Evolutionary conservation across 2,888 invertebrate genomes (phyloP).

Genomic region (Omphaloscelis lunosa): DNA sequence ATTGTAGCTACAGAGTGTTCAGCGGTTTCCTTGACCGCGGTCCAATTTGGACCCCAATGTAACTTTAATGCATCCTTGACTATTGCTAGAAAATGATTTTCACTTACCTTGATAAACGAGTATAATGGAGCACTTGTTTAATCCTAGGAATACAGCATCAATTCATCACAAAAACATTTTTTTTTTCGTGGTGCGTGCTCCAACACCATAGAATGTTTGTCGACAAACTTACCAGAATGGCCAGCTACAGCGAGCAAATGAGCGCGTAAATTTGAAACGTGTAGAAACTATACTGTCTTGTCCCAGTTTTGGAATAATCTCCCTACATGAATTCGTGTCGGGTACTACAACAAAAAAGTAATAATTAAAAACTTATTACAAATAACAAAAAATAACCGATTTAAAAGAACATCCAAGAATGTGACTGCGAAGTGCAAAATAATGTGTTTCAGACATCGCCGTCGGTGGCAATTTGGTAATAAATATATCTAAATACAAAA

Average conservation of each 20-base stretch:
- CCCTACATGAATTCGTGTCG: not conserved
- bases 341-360: no score
- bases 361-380: not conserved
- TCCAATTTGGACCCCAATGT: no score
- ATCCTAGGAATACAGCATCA: no score
- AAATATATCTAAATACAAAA: not conserved
- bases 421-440: not conserved
- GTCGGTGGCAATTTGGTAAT: not conserved
- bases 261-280: not conserved
- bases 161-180: not conserved
- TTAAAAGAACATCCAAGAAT: not conserved
- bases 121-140: not conserved
- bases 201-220: not conserved
- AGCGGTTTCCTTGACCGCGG: no score
- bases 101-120: not conserved
- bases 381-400: not conserved
- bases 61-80: not conserved
- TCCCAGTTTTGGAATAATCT: not conserved
- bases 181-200: not conserved
- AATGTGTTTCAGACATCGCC: not conserved
- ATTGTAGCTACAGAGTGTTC: no score
- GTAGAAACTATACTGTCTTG: not conserved
- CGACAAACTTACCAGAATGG: not conserved
- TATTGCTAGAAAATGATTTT: not conserved
- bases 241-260: not conserved